phyloP scores from a whole-genome alignment of 2,113 vertebrate genomes.

The Sisor rabdophorus region DNA sequence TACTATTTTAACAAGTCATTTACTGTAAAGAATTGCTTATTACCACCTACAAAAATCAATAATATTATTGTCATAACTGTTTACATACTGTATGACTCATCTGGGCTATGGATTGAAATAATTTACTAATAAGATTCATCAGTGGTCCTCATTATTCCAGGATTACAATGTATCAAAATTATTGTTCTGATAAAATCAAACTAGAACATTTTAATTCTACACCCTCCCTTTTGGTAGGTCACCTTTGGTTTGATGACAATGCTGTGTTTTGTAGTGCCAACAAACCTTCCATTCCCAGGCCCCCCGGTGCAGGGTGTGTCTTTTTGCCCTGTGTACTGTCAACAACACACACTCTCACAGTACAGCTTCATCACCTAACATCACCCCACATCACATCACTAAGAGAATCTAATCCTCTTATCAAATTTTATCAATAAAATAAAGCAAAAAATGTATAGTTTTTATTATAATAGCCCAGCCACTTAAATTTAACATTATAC shows the following conservation, averaged over 20 bases:
- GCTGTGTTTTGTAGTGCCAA: slow-evolving; percentile 54
- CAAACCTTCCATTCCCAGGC: slow-evolving; percentile 53
- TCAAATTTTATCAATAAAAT: neutral
- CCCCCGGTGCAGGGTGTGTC: slow-evolving; percentile 49
- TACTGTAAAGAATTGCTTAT: neutral
- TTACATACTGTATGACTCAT: neutral
- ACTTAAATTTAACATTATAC: too few species aligned
- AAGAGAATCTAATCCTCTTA: neutral
- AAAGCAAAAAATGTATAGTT: neutral
- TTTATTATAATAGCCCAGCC: too few species aligned
- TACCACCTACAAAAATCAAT: neutral
- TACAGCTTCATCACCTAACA: slow-evolving; percentile 12
- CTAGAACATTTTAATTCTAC: slow-evolving; percentile 2
- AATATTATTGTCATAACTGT: neutral
- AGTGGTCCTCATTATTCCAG: neutral
- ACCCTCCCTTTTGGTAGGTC: slow-evolving; percentile 33
- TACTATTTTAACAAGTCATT: slow-evolving; percentile 2
- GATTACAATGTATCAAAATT: neutral
- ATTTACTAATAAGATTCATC: neutral
- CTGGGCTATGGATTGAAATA: neutral
- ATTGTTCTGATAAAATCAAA: slow-evolving; percentile 18
- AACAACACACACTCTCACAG: slow-evolving; percentile 41
- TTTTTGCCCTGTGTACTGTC: slow-evolving; percentile 47
- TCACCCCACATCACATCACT: slow-evolving; percentile 5
- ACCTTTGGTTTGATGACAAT: slow-evolving; percentile 48